These are phyloP conservation scores for Sceloporus undulatus DNA, from an alignment of 2,113 vertebrate genomes.

Conservation along the genomic window DNA sequence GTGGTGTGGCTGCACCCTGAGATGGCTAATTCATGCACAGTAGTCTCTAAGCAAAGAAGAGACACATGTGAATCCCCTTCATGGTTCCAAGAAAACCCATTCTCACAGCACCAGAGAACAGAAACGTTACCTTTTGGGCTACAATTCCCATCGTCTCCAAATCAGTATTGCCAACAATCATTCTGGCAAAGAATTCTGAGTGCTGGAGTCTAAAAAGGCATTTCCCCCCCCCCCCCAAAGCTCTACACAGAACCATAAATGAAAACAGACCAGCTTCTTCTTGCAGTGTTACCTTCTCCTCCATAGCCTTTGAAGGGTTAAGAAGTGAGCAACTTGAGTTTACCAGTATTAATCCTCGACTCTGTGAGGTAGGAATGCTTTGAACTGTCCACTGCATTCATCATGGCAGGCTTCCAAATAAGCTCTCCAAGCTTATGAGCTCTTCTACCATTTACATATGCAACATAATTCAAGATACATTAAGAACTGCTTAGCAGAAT, in stretches of 20 bases:
- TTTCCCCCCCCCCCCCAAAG: too few species aligned
- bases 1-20: not conserved
- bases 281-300: not conserved
- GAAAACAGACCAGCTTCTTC: not conserved
- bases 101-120: not conserved
- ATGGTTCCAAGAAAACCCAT: too few species aligned
- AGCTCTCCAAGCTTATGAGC: constrained; percentile 39
- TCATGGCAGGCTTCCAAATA: constrained; percentile 51
- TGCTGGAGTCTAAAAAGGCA: too few species aligned
- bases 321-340: not conserved
- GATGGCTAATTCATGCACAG: not conserved
- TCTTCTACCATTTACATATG: not conserved
- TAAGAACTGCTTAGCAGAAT: constrained; percentile 50
- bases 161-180: too few species aligned
- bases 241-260: too few species aligned
- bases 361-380: constrained; percentile 42
- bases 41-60: too few species aligned
- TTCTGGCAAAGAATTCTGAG: too few species aligned
- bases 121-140: too few species aligned
- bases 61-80: too few species aligned
- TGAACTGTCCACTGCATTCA: constrained; percentile 60
- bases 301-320: not conserved
- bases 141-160: too few species aligned
- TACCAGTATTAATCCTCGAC: constrained; percentile 49
- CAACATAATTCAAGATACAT: constrained; percentile 24